phyloP scores from a whole-genome alignment of 2,888 invertebrate genomes.

The Erebia epiphron region DNA sequence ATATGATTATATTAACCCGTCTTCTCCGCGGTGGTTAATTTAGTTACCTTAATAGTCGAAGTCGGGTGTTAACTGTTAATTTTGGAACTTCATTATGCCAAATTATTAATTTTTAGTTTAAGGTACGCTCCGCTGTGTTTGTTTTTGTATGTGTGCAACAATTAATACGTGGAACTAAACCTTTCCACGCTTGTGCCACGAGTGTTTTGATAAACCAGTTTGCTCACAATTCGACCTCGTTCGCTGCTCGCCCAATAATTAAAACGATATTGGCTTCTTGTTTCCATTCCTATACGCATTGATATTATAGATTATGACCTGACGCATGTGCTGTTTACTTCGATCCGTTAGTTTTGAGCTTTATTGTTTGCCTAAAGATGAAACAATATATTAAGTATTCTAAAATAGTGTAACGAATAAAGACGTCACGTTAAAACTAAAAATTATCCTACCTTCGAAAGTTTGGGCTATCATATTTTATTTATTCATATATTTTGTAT shows the following conservation, averaged over 20 bases:
- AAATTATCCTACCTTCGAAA: no score
- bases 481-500: no score
- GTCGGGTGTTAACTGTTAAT: not conserved
- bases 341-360: slow-evolving; percentile 10
- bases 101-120: not conserved
- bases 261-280: slow-evolving; percentile 76
- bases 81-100: slow-evolving; percentile 24
- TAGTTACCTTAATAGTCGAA: no score
- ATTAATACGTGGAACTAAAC: slow-evolving; percentile 38
- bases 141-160: slow-evolving; percentile 31
- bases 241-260: slow-evolving; percentile 70
- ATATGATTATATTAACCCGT: not conserved
- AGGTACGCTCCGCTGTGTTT: slow-evolving; percentile 25
- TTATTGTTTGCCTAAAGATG: not conserved
- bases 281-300: slow-evolving; percentile 59
- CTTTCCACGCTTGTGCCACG: slow-evolving; percentile 58
- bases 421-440: no score
- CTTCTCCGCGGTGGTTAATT: not conserved
- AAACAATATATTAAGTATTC: not conserved
- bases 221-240: slow-evolving; percentile 74
- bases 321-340: slow-evolving; percentile 34
- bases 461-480: no score
- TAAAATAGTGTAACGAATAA: no score
- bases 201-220: slow-evolving; percentile 74
- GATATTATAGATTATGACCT: slow-evolving; percentile 62